These are phyloP conservation scores for Xiphophorus birchmanni DNA, from an alignment of 2,797 vertebrate species.

Conservation along the genomic window DNA sequence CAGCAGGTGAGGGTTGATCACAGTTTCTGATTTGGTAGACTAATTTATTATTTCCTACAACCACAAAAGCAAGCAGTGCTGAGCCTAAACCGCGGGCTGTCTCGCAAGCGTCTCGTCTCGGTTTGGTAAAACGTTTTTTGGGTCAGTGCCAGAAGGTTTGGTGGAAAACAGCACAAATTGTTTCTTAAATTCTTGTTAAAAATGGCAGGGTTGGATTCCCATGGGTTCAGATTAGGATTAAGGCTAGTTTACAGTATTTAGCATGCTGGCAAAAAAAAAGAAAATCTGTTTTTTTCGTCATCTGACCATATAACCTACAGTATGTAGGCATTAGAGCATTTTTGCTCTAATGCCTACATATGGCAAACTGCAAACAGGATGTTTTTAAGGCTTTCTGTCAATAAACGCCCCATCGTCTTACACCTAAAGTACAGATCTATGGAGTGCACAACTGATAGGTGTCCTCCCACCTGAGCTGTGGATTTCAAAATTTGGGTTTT, in stretches of 20 bases:
- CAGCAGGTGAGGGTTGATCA: neutral
- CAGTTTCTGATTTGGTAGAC: neutral
- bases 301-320: neutral
- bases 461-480: neutral
- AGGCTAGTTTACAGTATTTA: neutral
- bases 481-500: neutral
- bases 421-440: neutral
- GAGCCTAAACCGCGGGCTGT: neutral
- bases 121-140: neutral
- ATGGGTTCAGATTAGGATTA: neutral
- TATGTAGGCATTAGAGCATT: neutral
- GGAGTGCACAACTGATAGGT: neutral
- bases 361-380: neutral
- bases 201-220: neutral
- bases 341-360: too few relatives aligned
- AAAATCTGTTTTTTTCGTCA: neutral
- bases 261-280: neutral
- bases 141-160: neutral
- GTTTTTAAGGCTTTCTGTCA: neutral
- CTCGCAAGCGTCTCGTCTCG: neutral
- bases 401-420: neutral
- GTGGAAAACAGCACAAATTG: neutral
- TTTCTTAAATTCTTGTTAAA: neutral
- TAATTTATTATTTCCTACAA: neutral
- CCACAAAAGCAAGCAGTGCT: neutral